These are phyloP conservation scores for Neoascia interrupta DNA, from an alignment of 2,888 invertebrate species.

Conservation along the genomic window DNA sequence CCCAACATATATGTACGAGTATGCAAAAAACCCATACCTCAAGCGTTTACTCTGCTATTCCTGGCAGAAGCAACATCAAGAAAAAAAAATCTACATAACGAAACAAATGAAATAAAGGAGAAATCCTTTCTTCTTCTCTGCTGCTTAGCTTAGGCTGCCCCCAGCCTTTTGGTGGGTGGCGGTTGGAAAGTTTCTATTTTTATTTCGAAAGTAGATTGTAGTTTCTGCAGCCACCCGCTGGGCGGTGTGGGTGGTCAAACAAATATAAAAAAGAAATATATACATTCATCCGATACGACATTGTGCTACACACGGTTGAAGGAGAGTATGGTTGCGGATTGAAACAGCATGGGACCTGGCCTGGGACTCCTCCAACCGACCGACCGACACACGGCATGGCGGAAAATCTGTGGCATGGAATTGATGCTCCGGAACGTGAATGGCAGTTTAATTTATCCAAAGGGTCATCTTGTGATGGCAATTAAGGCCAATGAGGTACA, in stretches of 20 bases:
- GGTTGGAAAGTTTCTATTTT: slow-evolving; percentile 47
- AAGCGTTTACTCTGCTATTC: slow-evolving; percentile 33
- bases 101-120: slow-evolving; percentile 25
- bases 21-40: slow-evolving; percentile 11
- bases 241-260: not conserved
- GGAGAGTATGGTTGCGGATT: no score
- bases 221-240: not conserved
- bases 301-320: slow-evolving; percentile 16
- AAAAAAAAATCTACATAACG: not conserved
- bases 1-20: not conserved
- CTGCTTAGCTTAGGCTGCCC: slow-evolving; percentile 42
- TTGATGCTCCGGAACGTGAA: slow-evolving; percentile 62
- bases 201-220: slow-evolving; percentile 34
- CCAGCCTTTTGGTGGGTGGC: slow-evolving; percentile 25
- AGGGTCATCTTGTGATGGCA: slow-evolving; percentile 66
- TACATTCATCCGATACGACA: not conserved
- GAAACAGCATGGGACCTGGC: no score
- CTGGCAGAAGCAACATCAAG: slow-evolving; percentile 8
- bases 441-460: slow-evolving; percentile 69
- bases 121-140: slow-evolving; percentile 44
- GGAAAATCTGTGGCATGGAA: slow-evolving; percentile 54
- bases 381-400: slow-evolving; percentile 15
- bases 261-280: slow-evolving; percentile 11
- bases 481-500: slow-evolving; percentile 63
- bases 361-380: no score